These are phyloP conservation scores for Danio tinwini DNA, from an alignment of 2,797 vertebrate genomes.

Conservation along the genomic window DNA sequence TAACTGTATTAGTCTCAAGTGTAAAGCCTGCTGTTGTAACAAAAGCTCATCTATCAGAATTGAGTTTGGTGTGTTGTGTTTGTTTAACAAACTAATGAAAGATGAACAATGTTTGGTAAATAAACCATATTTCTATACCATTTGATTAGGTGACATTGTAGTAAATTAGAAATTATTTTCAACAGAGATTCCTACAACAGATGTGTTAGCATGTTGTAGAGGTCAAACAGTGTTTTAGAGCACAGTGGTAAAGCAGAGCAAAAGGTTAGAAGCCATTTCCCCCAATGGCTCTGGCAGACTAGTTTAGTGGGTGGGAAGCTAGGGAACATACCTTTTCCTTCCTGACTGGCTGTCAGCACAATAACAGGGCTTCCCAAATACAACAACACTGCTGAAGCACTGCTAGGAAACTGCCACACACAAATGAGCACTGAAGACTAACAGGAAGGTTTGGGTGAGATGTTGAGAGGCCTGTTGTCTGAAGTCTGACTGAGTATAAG, in stretches of 20 bases:
- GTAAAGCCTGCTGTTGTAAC: not conserved
- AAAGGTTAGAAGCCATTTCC: conserved; percentile 67
- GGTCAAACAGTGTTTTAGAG: too few relatives aligned
- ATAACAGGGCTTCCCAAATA: conserved; percentile 67
- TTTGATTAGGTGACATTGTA: not conserved
- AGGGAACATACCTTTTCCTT: conserved; percentile 75
- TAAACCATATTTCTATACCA: not conserved
- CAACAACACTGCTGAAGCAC: conserved; percentile 25
- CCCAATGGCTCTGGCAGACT: conserved; percentile 65
- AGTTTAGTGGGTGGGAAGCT: conserved; percentile 51
- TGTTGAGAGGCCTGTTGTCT: conserved; percentile 10
- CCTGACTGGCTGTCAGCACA: conserved; percentile 74
- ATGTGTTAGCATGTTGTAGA: too few relatives aligned
- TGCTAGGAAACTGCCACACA: conserved; percentile 19
- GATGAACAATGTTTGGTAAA: not conserved
- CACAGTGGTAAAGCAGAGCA: conserved; percentile 19
- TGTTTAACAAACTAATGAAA: not conserved
- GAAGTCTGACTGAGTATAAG: not conserved
- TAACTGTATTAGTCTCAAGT: too few relatives aligned
- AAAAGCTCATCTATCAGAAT: not conserved
- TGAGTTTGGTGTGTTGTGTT: not conserved
- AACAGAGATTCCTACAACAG: not conserved
- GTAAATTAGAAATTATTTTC: not conserved
- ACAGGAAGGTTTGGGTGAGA: conserved; percentile 50
- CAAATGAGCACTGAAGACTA: conserved; percentile 27